These are phyloP conservation scores for Odontophorus gujanensis DNA, from an alignment of 2,113 vertebrate species.

Conservation along the genomic window DNA sequence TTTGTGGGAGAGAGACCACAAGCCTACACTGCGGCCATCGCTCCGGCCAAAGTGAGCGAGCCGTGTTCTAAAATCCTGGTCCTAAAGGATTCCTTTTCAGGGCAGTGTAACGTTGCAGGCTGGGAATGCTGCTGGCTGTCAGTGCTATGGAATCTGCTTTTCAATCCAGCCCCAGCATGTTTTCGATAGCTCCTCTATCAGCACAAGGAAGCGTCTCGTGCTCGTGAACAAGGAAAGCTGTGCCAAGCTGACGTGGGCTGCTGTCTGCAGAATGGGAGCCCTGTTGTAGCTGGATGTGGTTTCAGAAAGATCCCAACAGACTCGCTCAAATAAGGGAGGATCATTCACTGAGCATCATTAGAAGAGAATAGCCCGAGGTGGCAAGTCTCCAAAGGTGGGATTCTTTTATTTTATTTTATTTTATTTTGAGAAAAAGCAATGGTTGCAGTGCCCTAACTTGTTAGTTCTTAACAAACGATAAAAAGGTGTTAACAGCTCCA, in stretches of 20 bases:
- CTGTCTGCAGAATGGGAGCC: not conserved
- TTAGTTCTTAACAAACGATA: slow-evolving; percentile 41
- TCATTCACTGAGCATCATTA: not conserved
- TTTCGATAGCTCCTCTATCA: slow-evolving; percentile 23
- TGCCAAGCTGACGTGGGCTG: slow-evolving; percentile 59
- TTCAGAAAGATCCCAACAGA: not conserved
- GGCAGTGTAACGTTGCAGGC: not conserved
- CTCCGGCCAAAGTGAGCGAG: not conserved
- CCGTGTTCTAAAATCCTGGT: not conserved
- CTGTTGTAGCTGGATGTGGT: not conserved
- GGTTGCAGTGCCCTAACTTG: slow-evolving; percentile 34
- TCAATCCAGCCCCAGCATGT: not conserved
- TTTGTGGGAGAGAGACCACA: not conserved
- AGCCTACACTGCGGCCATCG: not conserved
- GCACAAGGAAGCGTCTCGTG: slow-evolving; percentile 18
- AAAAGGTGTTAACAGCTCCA: slow-evolving; percentile 7
- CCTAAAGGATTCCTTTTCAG: not conserved
- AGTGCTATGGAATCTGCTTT: not conserved
- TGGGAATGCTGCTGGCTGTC: not conserved
- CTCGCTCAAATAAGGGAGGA: not conserved
- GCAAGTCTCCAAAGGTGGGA: not conserved
- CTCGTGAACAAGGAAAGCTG: slow-evolving; percentile 42
- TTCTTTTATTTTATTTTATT: not conserved
- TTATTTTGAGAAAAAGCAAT: not conserved
- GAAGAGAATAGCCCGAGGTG: not conserved